phyloP scores from a whole-genome alignment of 2,113 vertebrate species.

The Dicentrarchus labrax region DNA sequence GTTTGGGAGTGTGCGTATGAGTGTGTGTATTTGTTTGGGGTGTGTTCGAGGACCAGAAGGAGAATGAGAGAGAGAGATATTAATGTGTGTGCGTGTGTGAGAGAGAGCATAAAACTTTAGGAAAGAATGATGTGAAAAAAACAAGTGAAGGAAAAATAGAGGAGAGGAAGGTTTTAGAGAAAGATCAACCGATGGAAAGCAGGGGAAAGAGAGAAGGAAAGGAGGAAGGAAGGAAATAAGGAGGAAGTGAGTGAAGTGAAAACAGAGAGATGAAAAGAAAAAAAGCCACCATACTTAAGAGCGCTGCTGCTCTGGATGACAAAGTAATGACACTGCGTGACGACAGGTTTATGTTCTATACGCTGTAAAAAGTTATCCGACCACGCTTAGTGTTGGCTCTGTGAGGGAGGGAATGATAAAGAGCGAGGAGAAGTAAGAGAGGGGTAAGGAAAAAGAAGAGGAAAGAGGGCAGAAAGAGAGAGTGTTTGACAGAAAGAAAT shows the following conservation, averaged over 20 bases:
- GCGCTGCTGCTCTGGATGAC: constrained; percentile 50
- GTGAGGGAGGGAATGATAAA: constrained; percentile 10
- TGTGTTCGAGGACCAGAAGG: constrained; percentile 16
- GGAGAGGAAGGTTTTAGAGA: constrained; percentile 8
- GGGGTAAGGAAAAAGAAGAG: no score
- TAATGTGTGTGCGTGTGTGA: constrained; percentile 9
- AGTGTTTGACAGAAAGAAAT: not conserved
- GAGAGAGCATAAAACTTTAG: constrained; percentile 18
- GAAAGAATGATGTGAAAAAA: constrained; percentile 36
- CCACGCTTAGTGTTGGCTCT: constrained; percentile 22
- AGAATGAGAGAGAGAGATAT: constrained; percentile 9
- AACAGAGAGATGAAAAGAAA: constrained; percentile 48
- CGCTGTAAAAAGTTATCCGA: constrained; percentile 49
- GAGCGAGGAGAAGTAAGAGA: no score
- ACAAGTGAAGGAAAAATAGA: constrained; percentile 1
- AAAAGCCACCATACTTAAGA: not conserved
- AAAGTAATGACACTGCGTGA: constrained; percentile 65
- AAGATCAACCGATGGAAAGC: constrained; percentile 28
- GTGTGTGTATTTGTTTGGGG: not conserved
- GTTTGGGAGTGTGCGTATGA: constrained; percentile 1
- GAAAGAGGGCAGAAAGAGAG: not conserved
- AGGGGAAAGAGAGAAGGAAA: not conserved
- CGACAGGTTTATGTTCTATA: constrained; percentile 69
- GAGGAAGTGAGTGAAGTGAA: constrained; percentile 43
- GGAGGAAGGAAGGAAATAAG: not conserved